Conservation (phyloP, 1,140 invertebrate genomes). For the Achroia grisella region DNA sequence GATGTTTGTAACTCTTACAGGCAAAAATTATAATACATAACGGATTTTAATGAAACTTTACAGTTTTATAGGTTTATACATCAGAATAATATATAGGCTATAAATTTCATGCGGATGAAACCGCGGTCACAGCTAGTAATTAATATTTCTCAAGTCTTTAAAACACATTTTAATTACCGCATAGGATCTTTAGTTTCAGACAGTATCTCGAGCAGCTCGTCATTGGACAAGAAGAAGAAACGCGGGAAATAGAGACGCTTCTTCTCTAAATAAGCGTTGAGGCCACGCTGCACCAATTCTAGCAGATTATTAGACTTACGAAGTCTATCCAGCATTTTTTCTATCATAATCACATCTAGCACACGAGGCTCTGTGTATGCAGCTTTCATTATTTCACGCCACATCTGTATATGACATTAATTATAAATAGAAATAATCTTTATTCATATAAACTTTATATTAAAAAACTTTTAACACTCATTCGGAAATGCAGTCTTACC, state of each 20-base stretch:
- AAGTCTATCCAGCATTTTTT: slow-evolving; percentile 93
- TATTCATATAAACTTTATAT: too few species aligned
- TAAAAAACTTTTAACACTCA: too few species aligned
- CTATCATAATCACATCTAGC: slow-evolving; percentile 89
- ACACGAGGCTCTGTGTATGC: slow-evolving; percentile 86
- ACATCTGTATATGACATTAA: slow-evolving; percentile 73
- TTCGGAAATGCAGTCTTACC: too few species aligned
- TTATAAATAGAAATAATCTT: too few species aligned
- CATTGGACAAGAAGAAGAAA: slow-evolving; percentile 98
- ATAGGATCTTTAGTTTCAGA: slow-evolving; percentile 98
- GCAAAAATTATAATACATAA: too few species aligned
- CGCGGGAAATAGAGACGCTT: slow-evolving; percentile 93
- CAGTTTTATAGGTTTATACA: too few species aligned
- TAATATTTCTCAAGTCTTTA: too few species aligned
- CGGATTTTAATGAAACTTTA: too few species aligned
- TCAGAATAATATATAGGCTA: too few species aligned
- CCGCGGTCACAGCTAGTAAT: too few species aligned
- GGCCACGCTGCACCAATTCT: slow-evolving; percentile 92
- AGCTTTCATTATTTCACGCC: slow-evolving; percentile 95
- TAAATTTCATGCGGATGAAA: too few species aligned
- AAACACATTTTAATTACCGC: slow-evolving; percentile 72
- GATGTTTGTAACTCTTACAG: too few species aligned
- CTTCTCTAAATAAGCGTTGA: slow-evolving; percentile 96
- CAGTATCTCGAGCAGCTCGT: slow-evolving; percentile 95
- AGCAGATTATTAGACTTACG: slow-evolving; percentile 91